Base-by-base conservation (phyloP, 2,888 invertebrate species). In the Trimorus sp. region DNA sequence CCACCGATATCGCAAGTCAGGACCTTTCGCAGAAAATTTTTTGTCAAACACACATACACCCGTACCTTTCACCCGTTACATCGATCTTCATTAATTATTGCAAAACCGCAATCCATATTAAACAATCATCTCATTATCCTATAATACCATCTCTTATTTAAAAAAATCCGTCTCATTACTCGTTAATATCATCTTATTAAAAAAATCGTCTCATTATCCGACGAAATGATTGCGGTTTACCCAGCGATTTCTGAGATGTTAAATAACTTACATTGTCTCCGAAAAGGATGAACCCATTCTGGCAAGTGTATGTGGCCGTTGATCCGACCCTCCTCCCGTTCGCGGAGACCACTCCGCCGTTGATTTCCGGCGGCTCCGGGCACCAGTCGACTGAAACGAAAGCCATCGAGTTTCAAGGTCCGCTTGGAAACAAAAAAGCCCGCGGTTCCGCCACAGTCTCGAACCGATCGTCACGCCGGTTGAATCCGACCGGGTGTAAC, bases 1-100 rank as follows among this genome's bases (percentile, higher is more conserved):
- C 98, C 98, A 2, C 98, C 98, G 14, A 98, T 93, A 49, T 95
- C 95, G 90, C 98, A 98, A 11, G 95, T 95, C 45, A 97, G 93
- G 49, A 95, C 94, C 96, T 96, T 88, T 14, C 89, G 83, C 56
- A 84, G 68, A 76, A 82, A 81, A 75, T 78, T 82, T 81, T 49
- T 65, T 74, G 49, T 82, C 62, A 83, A 26, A 4, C 26, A 26
- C 26, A 26, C 26, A 26, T 26, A 26, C 26, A 26, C 26, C 26
- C 54, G 59, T 26, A 79, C 81, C 84, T 84, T 84, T 78, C 83
- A 83, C 83, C 54, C 70, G 48, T 75, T 77, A 63, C 54, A 60
- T 56, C 45, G 15, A 51, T 49, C 62, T 69, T 77, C 68, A 76
- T 69, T 65, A 77, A 73, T 77, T 66, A 81, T 75, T 68, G 36